Evolutionary conservation across 2,888 invertebrate genomes (phyloP).

Genomic region (Melipona beecheii): DNA sequence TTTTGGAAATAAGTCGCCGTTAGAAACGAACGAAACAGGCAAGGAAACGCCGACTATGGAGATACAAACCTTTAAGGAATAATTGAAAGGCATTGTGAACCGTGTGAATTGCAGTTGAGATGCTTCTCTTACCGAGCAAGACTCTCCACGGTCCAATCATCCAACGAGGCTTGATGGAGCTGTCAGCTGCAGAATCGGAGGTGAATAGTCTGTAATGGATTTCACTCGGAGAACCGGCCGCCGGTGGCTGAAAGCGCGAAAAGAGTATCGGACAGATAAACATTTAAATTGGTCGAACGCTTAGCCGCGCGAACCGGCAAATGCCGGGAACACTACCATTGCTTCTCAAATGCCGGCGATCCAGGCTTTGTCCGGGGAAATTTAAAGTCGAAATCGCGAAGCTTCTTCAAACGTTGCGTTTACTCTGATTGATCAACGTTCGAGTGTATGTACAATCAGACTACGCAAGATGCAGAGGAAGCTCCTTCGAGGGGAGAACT

Average conservation of each 20-base stretch:
- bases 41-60: slow-evolving; percentile 8
- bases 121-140: slow-evolving; percentile 61
- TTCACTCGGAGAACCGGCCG: slow-evolving; percentile 58
- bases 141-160: slow-evolving; percentile 69
- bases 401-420: neutral
- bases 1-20: too few relatives aligned
- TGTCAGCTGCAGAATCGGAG: slow-evolving; percentile 70
- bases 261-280: slow-evolving; percentile 66
- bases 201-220: slow-evolving; percentile 70
- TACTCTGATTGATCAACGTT: neutral
- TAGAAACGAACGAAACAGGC: neutral
- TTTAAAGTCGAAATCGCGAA: neutral
- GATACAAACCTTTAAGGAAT: slow-evolving; percentile 45
- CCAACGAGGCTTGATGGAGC: slow-evolving; percentile 64
- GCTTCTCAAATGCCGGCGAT: neutral
- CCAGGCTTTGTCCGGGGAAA: neutral
- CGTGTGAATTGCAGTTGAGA: slow-evolving; percentile 47
- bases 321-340: neutral
- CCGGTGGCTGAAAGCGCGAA: slow-evolving; percentile 54
- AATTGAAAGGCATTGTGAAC: slow-evolving; percentile 56
- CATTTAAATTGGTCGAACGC: slow-evolving; percentile 64
- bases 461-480: neutral
- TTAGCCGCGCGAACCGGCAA: neutral
- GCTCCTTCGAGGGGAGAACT: slow-evolving; percentile 22
- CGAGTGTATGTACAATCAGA: neutral